Conservation (phyloP, 1,140 invertebrate species). For the Brachionus rotundiformis region DNA sequence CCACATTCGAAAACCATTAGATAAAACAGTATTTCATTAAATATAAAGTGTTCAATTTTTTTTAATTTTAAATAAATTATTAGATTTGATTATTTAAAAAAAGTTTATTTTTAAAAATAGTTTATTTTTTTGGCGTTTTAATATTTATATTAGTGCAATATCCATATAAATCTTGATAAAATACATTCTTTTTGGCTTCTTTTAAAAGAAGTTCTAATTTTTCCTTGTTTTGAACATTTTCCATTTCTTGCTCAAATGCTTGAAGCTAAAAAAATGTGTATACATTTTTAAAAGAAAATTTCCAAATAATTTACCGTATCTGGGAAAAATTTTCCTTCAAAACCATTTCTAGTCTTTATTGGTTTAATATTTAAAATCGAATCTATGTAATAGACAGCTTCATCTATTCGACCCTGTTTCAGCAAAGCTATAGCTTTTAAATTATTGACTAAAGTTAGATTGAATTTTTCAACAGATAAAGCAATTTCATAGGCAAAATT, state of each 20-base stretch:
- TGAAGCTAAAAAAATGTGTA: not conserved
- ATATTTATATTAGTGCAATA: constrained; percentile 32
- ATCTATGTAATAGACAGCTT: constrained; percentile 19
- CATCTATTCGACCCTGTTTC: not conserved
- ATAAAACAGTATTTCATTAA: no score
- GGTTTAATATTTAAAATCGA: not conserved
- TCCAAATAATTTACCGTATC: not conserved
- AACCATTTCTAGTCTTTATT: not conserved
- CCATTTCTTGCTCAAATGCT: not conserved
- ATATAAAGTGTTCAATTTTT: no score
- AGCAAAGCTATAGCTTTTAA: constrained; percentile 36
- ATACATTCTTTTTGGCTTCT: not conserved
- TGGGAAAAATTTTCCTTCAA: constrained; percentile 39
- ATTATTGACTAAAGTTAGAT: constrained; percentile 10
- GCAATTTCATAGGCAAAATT: constrained; percentile 11
- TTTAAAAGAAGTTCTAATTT: not conserved
- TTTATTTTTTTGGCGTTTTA: not conserved
- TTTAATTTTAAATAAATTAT: no score
- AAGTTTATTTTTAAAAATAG: not conserved
- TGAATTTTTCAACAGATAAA: constrained; percentile 12
- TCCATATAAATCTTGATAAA: constrained; percentile 28
- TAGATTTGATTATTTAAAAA: no score
- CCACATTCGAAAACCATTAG: no score
- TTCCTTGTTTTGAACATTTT: not conserved
- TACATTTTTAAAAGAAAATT: not conserved